Conservation (phyloP, 2,113 vertebrate genomes). For the Noctilio leporinus region DNA sequence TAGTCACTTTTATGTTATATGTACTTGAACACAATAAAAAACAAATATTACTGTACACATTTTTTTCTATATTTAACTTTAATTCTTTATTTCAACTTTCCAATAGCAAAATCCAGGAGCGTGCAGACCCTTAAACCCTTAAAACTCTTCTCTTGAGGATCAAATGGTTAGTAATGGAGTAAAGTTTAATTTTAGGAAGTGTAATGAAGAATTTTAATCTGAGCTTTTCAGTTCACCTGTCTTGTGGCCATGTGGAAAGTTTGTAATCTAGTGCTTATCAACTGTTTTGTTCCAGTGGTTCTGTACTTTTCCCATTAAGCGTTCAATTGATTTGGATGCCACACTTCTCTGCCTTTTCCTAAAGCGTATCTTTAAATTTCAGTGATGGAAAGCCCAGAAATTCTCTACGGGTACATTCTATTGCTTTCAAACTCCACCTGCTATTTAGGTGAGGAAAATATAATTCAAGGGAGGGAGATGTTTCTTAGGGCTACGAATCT, state of each 20-base stretch:
- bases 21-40: not conserved
- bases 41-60: not conserved
- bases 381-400: slow-evolving; percentile 17
- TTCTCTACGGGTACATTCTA: slow-evolving; percentile 33
- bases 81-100: slow-evolving; percentile 31
- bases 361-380: slow-evolving; percentile 25
- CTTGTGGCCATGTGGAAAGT: slow-evolving; percentile 11
- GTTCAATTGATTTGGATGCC: slow-evolving; percentile 38
- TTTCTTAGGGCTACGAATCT: not conserved
- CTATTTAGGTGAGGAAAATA: slow-evolving; percentile 15
- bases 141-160: slow-evolving; percentile 36
- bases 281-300: slow-evolving; percentile 34
- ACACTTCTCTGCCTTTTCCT: slow-evolving; percentile 22
- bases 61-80: not conserved
- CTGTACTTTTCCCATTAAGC: slow-evolving; percentile 38
- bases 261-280: slow-evolving; percentile 1
- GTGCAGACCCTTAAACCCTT: slow-evolving; percentile 18
- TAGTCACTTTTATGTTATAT: not conserved
- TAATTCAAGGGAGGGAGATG: not conserved
- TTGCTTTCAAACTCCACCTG: slow-evolving; percentile 38
- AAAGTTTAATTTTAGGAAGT: slow-evolving; percentile 42
- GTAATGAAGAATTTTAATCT: slow-evolving; percentile 43
- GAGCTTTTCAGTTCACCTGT: slow-evolving; percentile 59
- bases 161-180: slow-evolving; percentile 54
- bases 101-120: slow-evolving; percentile 29